phyloP scores from a whole-genome alignment of 2,888 invertebrate genomes.

The Cyclophora punctaria region DNA sequence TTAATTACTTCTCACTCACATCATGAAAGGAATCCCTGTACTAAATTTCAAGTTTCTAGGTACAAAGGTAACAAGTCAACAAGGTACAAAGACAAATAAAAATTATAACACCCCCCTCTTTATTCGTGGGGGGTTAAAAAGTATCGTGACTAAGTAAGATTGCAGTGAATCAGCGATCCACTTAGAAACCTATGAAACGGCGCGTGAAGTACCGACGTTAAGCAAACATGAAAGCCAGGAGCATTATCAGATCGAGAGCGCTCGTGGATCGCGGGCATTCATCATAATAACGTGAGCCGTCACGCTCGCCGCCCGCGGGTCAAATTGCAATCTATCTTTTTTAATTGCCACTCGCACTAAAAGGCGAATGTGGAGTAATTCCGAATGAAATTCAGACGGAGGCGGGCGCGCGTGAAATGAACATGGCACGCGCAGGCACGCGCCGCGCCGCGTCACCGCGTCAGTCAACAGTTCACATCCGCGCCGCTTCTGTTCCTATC shows the following conservation, averaged over 20 bases:
- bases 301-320: slow-evolving; percentile 56
- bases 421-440: slow-evolving; percentile 34
- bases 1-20: too few relatives aligned
- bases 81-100: too few relatives aligned
- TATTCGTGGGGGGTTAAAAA: too few relatives aligned
- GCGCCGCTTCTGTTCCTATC: slow-evolving; percentile 51
- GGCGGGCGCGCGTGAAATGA: slow-evolving; percentile 62
- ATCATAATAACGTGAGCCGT: slow-evolving; percentile 68
- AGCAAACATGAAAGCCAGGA: slow-evolving; percentile 56
- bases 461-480: slow-evolving; percentile 57
- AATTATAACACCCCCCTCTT: too few relatives aligned
- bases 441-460: slow-evolving; percentile 16
- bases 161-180: slow-evolving; percentile 30
- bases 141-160: too few relatives aligned
- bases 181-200: slow-evolving; percentile 46
- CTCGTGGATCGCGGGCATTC: slow-evolving; percentile 50
- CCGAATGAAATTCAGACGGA: slow-evolving; percentile 48
- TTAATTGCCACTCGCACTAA: slow-evolving; percentile 64
- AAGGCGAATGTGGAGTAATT: slow-evolving; percentile 53
- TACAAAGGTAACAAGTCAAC: too few relatives aligned
- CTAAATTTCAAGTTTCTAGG: too few relatives aligned
- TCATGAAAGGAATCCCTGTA: too few relatives aligned
- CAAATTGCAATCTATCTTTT: slow-evolving; percentile 72
- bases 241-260: slow-evolving; percentile 62
- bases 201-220: slow-evolving; percentile 40